These are phyloP conservation scores for Ypsolopha scabrella DNA, from an alignment of 2,888 invertebrate species.

Conservation along the genomic window DNA sequence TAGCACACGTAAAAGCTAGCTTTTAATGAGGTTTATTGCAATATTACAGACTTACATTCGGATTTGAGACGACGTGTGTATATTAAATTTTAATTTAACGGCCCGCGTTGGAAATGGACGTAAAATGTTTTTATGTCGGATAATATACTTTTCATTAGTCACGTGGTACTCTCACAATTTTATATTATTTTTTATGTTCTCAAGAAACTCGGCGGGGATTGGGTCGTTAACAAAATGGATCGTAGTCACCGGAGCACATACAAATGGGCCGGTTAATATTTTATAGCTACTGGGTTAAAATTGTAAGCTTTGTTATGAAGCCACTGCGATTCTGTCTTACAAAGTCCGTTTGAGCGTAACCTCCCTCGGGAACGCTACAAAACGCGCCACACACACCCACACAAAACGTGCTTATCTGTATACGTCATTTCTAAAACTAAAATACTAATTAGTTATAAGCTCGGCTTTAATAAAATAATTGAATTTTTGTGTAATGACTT, in stretches of 20 bases:
- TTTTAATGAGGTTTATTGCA: slow-evolving; percentile 59
- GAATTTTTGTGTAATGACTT: too few species aligned
- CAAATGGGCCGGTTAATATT: slow-evolving; percentile 1
- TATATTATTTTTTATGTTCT: slow-evolving; percentile 46
- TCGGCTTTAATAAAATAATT: too few species aligned
- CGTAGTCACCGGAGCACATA: slow-evolving; percentile 15
- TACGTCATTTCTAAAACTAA: too few species aligned
- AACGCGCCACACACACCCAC: too few species aligned
- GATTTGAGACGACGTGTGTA: slow-evolving; percentile 60
- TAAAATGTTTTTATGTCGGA: slow-evolving; percentile 63
- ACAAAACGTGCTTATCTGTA: too few species aligned
- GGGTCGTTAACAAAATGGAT: slow-evolving; percentile 32
- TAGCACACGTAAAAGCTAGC: slow-evolving; percentile 29
- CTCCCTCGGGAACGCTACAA: not conserved
- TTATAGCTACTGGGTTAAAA: not conserved
- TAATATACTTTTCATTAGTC: slow-evolving; percentile 64
- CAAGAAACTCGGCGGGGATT: slow-evolving; percentile 30
- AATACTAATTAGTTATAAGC: too few species aligned
- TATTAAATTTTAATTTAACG: slow-evolving; percentile 67
- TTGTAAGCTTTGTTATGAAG: too few species aligned
- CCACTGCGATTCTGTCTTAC: too few species aligned
- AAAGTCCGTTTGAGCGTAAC: too few species aligned
- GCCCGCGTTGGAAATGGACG: slow-evolving; percentile 49
- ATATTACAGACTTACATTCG: slow-evolving; percentile 54
- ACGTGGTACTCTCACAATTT: slow-evolving; percentile 46